phyloP scores from a whole-genome alignment of 2,113 vertebrate species.

The Erpornis zantholeuca region DNA sequence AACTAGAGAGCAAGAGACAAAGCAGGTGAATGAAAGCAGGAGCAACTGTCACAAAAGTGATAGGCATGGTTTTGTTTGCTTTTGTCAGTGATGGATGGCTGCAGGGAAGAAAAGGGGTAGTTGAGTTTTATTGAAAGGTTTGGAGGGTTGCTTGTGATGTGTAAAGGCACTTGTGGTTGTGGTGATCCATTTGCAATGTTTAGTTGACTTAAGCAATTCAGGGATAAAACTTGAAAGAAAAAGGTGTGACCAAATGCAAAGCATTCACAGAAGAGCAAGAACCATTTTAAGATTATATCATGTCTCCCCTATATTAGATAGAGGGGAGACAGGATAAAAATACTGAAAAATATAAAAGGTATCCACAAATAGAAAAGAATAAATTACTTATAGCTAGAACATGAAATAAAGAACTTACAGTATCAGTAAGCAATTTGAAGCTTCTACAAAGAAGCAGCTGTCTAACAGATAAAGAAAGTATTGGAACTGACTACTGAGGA shows the following conservation, averaged over 20 bases:
- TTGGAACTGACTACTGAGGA: not conserved
- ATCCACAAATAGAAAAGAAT: not conserved
- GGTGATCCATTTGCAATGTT: not conserved
- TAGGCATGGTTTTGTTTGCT: not conserved
- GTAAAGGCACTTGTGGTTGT: not conserved
- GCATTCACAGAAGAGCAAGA: not conserved
- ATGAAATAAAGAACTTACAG: not conserved
- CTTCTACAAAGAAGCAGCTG: not conserved
- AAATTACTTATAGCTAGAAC: not conserved
- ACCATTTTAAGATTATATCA: not conserved
- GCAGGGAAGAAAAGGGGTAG: not conserved
- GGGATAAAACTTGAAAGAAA: not conserved
- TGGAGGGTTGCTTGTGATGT: not conserved
- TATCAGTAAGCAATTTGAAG: not conserved
- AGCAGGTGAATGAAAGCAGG: not conserved
- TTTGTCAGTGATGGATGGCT: not conserved
- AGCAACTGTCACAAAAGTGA: not conserved
- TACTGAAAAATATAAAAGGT: not conserved
- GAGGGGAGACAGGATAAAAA: not conserved
- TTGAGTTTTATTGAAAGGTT: not conserved
- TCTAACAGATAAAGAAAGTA: not conserved
- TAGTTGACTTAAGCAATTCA: not conserved
- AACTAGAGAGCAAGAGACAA: not conserved
- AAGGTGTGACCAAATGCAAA: not conserved
- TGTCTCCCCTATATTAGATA: not conserved